phyloP scores from a whole-genome alignment of 2,797 vertebrate species.

The Emydoidea blandingii region DNA sequence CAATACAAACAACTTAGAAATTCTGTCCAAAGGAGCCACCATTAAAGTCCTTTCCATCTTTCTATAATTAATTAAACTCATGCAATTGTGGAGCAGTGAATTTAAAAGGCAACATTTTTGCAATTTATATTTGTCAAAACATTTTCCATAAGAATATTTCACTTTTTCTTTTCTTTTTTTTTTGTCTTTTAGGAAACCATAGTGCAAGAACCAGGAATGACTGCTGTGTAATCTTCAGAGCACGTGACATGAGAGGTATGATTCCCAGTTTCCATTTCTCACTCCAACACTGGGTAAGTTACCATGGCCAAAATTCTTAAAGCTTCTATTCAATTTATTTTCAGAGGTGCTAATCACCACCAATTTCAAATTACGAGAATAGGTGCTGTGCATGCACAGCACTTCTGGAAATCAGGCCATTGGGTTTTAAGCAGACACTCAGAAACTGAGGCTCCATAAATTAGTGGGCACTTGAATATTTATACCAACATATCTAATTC shows the following conservation, averaged over 20 bases:
- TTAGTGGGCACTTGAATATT: background rate
- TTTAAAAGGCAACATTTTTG: background rate
- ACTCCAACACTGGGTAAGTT: background rate
- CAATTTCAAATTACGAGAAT: slow-evolving; percentile 9
- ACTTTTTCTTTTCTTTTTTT: background rate
- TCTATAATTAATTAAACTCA: slow-evolving; percentile 2
- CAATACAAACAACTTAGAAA: slow-evolving; percentile 33
- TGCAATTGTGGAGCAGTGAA: background rate
- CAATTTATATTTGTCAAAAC: background rate
- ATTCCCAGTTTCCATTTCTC: background rate
- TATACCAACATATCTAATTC: background rate
- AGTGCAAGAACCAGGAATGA: accelerated
- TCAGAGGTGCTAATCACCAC: background rate
- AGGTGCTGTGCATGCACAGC: background rate
- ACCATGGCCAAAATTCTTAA: background rate
- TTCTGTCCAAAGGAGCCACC: slow-evolving; percentile 11
- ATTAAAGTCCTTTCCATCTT: slow-evolving; percentile 6
- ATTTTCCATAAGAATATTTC: background rate
- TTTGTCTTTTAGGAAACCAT: background rate
- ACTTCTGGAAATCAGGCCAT: background rate
- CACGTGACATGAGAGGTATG: background rate
- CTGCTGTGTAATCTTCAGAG: background rate
- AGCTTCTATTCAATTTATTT: background rate
- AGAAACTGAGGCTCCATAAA: background rate
- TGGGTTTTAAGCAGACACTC: background rate